Percentiles rank a stretch among this genome's conserved stretches.
Conservation (phyloP, 2,113 vertebrate genomes). For the Silurus asotus region DNA sequence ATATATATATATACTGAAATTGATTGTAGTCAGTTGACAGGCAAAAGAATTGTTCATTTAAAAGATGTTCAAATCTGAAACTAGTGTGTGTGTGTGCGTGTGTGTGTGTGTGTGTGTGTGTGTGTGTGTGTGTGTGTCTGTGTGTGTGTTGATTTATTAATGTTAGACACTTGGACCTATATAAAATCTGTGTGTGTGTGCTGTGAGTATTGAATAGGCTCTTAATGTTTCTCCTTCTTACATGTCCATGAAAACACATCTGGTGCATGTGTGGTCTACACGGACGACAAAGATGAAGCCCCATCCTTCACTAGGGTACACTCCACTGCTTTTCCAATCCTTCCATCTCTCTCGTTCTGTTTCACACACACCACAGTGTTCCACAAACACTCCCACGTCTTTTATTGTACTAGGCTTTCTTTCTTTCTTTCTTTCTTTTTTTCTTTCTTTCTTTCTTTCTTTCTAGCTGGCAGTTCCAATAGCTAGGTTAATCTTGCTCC, state of each 20-base stretch:
- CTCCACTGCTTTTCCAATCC: slow-evolving; percentile 55
- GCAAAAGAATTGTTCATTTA: too few relatives aligned
- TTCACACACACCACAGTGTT: neutral
- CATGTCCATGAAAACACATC: slow-evolving; percentile 69
- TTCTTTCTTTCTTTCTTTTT: neutral
- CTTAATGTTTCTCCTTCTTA: slow-evolving; percentile 58
- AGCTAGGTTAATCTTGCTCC: neutral
- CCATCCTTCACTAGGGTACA: slow-evolving; percentile 69
- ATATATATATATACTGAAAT: too few relatives aligned
- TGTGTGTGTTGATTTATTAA: slow-evolving; percentile 62
- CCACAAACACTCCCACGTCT: neutral
- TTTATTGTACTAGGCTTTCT: neutral
- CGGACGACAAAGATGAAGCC: slow-evolving; percentile 63
- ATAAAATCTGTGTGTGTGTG: neutral
- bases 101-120: too few relatives aligned
- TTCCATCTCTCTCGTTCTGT: slow-evolving; percentile 59
- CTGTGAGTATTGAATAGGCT: neutral
- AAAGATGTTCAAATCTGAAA: too few relatives aligned
- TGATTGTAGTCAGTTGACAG: too few relatives aligned
- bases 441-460: neutral
- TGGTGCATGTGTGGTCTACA: slow-evolving; percentile 73
- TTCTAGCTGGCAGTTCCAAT: neutral
- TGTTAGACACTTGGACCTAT: slow-evolving; percentile 52
- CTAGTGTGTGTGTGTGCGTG: too few relatives aligned
- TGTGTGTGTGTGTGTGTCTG: too few relatives aligned